Evolutionary conservation across 1,140 invertebrate species (phyloP).

Genomic region (Eriocheir sinensis): DNA sequence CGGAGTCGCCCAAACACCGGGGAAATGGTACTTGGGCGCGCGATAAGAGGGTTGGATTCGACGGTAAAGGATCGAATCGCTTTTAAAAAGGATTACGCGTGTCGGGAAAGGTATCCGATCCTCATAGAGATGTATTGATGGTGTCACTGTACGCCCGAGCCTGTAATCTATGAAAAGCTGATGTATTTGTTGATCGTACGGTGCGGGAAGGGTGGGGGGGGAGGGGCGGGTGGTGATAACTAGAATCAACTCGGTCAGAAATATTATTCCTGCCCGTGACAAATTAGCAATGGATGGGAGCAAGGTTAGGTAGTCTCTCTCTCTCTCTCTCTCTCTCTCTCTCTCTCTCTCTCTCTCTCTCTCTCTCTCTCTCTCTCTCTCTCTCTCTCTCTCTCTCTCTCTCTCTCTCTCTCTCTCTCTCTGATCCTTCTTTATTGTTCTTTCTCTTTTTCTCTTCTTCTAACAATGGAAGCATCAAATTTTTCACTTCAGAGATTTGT

Average conservation of each 20-base stretch:
- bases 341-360: neutral
- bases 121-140: neutral
- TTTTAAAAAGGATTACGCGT: neutral
- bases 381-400: too few relatives aligned
- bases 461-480: too few relatives aligned
- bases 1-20: neutral
- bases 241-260: neutral
- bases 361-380: too few relatives aligned
- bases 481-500: neutral
- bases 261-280: neutral
- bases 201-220: neutral
- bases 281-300: neutral
- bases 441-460: neutral
- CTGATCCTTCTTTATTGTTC: neutral
- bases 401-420: too few relatives aligned
- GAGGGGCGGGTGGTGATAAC: neutral
- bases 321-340: neutral
- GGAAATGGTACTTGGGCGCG: neutral
- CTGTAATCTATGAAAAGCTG: neutral
- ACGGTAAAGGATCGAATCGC: neutral
- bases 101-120: neutral
- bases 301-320: neutral
- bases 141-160: neutral
- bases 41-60: neutral
- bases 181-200: neutral